These are phyloP conservation scores for Oreochromis grahami DNA, from an alignment of 2,797 vertebrate species.

Conservation along the genomic window DNA sequence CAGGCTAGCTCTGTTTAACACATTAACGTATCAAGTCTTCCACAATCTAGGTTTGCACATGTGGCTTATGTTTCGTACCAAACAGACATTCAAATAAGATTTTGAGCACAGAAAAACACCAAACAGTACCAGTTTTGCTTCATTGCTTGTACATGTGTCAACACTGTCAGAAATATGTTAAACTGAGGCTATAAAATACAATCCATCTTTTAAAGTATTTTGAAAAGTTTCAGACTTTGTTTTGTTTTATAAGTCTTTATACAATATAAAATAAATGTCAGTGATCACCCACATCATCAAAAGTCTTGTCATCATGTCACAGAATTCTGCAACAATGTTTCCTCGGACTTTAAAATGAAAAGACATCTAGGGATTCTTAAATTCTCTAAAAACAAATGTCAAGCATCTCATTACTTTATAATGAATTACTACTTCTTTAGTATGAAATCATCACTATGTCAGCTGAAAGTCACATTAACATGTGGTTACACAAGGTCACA, in stretches of 20 bases:
- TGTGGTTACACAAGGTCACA: not conserved
- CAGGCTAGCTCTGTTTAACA: not conserved
- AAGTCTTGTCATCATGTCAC: constrained; percentile 10
- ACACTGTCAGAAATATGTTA: not conserved
- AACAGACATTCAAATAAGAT: not conserved
- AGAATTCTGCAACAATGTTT: not conserved
- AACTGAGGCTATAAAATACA: not conserved
- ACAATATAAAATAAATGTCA: not conserved
- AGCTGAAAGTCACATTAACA: not conserved
- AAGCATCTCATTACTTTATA: not conserved
- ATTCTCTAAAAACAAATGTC: constrained; percentile 1
- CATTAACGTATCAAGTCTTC: not conserved
- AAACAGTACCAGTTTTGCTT: not conserved
- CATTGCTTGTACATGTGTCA: not conserved
- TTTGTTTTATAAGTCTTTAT: not conserved
- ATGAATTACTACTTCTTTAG: not conserved
- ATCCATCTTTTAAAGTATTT: not conserved
- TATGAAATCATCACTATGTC: not conserved
- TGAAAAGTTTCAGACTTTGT: not conserved
- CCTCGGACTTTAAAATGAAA: not conserved
- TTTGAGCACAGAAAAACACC: not conserved
- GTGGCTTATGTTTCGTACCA: not conserved
- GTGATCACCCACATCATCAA: not conserved
- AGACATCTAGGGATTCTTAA: not conserved
- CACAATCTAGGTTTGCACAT: not conserved